Evolutionary conservation across 2,113 vertebrate genomes (phyloP), one percentile per base, ranked within the genome.

Genomic region (Camarhynchus parvulus): DNA sequence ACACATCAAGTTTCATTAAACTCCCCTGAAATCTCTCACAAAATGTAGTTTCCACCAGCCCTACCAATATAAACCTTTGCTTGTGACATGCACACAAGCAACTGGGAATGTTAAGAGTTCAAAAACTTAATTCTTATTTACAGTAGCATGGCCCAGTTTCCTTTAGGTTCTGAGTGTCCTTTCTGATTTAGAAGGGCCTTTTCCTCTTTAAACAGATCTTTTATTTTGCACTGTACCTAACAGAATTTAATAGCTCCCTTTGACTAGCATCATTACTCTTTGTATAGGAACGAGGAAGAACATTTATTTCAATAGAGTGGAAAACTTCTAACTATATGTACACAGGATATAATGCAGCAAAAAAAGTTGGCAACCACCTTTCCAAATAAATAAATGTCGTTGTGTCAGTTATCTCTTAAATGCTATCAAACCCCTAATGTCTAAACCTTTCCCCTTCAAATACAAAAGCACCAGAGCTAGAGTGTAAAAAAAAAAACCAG

Each of bases 361-460:
- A 88, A 37, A 66, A 31, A 77, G n/a, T 7, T 80, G 63, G 56
- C 55, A 85, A 75, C 28, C 39, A 80, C 39, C n/a, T 80, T 91
- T 46, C 50, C 64, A 90, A 81, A 86, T 17, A 83, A 84, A 75
- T 58, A 79, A 67, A 94, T 39, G 31, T 25, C 19, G 0, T 69
- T 77, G 77, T 44, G 72, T 44, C 42, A 88, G 28, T 94, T 89
- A 88, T 68, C 72, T 83, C 90, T 61, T 64, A 90, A 59, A 93
- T 41, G 47, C 68, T 88, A 81, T 72, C 75, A 86, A 87, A 75
- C 63, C 61, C 75, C 79, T 56, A 39, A 72, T 18, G 47, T 49
- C 76, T 89, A 85, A 92, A 93, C n/a, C 47, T 39, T 80, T 87
- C 73, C 85, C 52, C 66, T 93, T 93, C 72, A 78, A 81, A 97